Conservation (phyloP, 1,140 invertebrate species). For the Orius laevigatus region DNA sequence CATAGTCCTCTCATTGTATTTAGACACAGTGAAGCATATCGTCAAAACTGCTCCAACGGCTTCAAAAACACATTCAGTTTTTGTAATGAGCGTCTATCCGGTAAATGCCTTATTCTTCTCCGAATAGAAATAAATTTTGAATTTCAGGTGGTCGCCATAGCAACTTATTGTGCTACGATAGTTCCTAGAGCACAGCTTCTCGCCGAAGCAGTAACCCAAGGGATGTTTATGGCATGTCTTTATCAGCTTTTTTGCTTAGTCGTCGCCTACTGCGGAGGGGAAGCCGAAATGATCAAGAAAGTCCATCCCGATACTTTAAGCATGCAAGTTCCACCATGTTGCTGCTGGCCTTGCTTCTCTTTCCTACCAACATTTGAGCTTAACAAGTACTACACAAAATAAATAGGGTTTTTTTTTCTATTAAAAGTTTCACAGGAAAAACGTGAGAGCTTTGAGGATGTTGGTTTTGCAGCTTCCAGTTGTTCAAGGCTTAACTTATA, state of each 20-base stretch:
- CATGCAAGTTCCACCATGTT: constrained; percentile 38
- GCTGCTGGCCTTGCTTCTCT: constrained; percentile 42
- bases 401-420: constrained; percentile 11
- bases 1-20: constrained; percentile 31
- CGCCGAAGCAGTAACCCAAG: constrained; percentile 41
- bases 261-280: constrained; percentile 40
- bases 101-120: constrained; percentile 29
- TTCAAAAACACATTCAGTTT: constrained; percentile 33
- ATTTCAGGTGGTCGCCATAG: constrained; percentile 35
- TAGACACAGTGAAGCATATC: constrained; percentile 34
- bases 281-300: constrained; percentile 34
- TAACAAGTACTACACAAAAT: constrained; percentile 31
- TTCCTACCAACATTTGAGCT: constrained; percentile 34
- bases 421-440: constrained; percentile 26
- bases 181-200: constrained; percentile 40
- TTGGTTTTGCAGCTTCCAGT: constrained; percentile 31
- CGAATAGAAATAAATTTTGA: background rate
- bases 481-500: constrained; percentile 22
- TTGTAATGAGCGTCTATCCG: constrained; percentile 41
- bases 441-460: constrained; percentile 31
- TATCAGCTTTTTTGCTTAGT: constrained; percentile 42
- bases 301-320: constrained; percentile 31
- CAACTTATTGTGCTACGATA: constrained; percentile 35
- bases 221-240: constrained; percentile 40
- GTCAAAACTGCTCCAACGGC: constrained; percentile 31